A percentile compares a stretch with the other conserved stretches of the same genome.
These are phyloP conservation scores for Anabas testudineus DNA, from an alignment of 2,797 vertebrate species.

Conservation along the genomic window DNA sequence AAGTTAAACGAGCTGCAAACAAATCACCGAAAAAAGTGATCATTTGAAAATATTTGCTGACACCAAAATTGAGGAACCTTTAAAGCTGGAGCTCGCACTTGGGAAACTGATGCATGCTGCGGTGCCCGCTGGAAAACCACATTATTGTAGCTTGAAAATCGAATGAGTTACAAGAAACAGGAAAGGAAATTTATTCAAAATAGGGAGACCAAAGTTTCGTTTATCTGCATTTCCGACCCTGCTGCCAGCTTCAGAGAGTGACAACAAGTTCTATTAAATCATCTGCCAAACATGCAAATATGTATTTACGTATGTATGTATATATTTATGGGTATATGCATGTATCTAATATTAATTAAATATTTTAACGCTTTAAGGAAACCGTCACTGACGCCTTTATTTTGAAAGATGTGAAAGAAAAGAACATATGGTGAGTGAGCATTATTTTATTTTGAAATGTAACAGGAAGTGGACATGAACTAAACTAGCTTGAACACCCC, in stretches of 20 bases:
- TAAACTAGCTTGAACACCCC: slow-evolving; percentile 17
- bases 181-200: slow-evolving; percentile 20
- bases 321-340: background rate
- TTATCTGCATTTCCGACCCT: slow-evolving; percentile 6
- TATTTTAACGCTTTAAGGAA: background rate
- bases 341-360: background rate
- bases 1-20: too few species aligned
- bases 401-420: background rate
- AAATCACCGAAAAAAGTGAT: too few species aligned
- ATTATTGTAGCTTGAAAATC: background rate
- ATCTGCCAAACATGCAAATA: background rate
- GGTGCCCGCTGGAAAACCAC: background rate
- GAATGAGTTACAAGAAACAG: background rate
- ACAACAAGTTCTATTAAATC: background rate
- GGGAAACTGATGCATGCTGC: background rate
- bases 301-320: background rate
- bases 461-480: slow-evolving; percentile 22
- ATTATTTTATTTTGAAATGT: slow-evolving; percentile 41
- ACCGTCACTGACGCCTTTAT: slow-evolving; percentile 22
- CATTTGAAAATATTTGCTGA: too few species aligned
- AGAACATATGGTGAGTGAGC: accelerated
- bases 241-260: background rate
- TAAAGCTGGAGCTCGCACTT: background rate
- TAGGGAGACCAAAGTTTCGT: slow-evolving; percentile 17
- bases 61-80: too few species aligned